Percentiles rank a stretch among this genome's conserved stretches.
phyloP scores from a whole-genome alignment of 2,888 invertebrate genomes.

The Eupithecia subumbrata region DNA sequence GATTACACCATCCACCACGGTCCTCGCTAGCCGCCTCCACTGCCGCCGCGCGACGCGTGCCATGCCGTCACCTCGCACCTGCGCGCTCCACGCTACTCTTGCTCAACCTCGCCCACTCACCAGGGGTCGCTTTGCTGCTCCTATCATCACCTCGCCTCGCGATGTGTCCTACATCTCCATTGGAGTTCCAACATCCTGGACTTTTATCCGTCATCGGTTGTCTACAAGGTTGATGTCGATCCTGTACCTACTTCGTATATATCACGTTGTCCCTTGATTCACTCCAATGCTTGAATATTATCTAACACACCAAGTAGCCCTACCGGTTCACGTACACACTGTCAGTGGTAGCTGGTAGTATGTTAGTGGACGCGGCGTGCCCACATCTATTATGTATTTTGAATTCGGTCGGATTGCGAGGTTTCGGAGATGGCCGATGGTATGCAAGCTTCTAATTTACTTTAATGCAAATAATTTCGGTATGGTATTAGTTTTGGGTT shows the following conservation, averaged over 20 bases:
- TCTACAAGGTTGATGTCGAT: background rate
- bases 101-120: too few relatives aligned
- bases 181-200: background rate
- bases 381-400: constrained; percentile 14
- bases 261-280: background rate
- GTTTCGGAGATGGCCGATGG: constrained; percentile 8
- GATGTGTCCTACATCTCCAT: background rate
- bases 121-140: too few relatives aligned
- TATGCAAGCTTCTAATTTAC: constrained; percentile 12
- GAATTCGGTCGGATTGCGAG: background rate
- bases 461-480: constrained; percentile 3
- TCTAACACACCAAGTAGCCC: background rate
- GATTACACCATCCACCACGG: too few relatives aligned
- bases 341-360: background rate
- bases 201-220: background rate
- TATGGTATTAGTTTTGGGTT: background rate
- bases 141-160: too few relatives aligned
- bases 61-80: too few relatives aligned
- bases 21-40: too few relatives aligned
- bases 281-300: background rate
- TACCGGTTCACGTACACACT: constrained; percentile 4
- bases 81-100: too few relatives aligned
- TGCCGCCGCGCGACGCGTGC: too few relatives aligned
- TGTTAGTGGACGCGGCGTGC: too few relatives aligned
- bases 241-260: background rate